These are phyloP conservation scores for Notolabrus celidotus DNA, from an alignment of 2,797 vertebrate species.

Conservation along the genomic window DNA sequence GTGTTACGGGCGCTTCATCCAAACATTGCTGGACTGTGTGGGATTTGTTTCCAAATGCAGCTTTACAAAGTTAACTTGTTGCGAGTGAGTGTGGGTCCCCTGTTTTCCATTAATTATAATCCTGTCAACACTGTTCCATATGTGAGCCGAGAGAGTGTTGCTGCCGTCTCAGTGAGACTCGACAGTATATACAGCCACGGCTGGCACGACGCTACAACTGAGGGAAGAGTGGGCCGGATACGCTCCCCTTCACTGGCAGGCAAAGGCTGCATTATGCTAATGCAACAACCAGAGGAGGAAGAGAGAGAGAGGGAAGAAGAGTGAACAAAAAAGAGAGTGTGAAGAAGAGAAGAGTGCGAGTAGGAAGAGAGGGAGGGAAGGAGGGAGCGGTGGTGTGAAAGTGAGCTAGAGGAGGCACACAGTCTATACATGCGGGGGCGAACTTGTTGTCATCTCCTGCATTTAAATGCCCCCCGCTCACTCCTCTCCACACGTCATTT, in stretches of 20 bases:
- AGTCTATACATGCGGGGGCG: slow-evolving; percentile 59
- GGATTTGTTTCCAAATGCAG: slow-evolving; percentile 69
- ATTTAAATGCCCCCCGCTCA: slow-evolving; percentile 68
- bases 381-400: slow-evolving; percentile 40
- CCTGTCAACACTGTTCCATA: slow-evolving; percentile 66
- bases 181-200: slow-evolving; percentile 57
- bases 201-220: slow-evolving; percentile 52
- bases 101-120: slow-evolving; percentile 79
- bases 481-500: slow-evolving; percentile 63
- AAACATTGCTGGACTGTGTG: slow-evolving; percentile 62
- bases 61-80: slow-evolving; percentile 75
- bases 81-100: slow-evolving; percentile 64
- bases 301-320: slow-evolving; percentile 30
- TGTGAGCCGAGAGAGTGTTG: slow-evolving; percentile 50
- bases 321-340: slow-evolving; percentile 49
- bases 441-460: slow-evolving; percentile 69
- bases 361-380: slow-evolving; percentile 27
- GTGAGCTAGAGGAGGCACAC: slow-evolving; percentile 50
- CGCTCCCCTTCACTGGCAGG: slow-evolving; percentile 72
- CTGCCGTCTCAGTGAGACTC: slow-evolving; percentile 37
- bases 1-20: slow-evolving; percentile 37
- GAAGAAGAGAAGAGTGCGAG: slow-evolving; percentile 39
- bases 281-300: slow-evolving; percentile 71
- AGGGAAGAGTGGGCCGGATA: slow-evolving; percentile 75
- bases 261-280: slow-evolving; percentile 80